Percentiles rank a stretch among this genome's conserved stretches.
Conservation (phyloP, 2,888 invertebrate genomes). For the Pristionchus entomophagus region DNA sequence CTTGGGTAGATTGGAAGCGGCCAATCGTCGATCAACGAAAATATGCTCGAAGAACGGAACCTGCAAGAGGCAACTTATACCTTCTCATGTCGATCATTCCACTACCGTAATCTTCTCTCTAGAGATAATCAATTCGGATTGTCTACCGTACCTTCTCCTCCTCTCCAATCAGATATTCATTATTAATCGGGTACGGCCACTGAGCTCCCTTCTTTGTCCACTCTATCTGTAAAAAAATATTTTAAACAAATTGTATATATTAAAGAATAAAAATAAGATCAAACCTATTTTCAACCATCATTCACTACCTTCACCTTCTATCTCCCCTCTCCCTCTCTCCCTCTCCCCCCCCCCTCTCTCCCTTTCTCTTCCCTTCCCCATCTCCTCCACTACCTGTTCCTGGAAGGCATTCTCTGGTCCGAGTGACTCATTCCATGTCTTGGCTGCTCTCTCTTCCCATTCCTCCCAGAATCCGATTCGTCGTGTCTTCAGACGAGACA, state of each 20-base stretch:
- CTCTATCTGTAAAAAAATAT: constrained; percentile 79
- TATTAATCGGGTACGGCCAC: constrained; percentile 97
- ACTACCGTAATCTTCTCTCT: neutral
- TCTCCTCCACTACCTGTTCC: constrained; percentile 87
- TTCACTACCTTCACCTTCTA: neutral
- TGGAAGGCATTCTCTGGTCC: constrained; percentile 86
- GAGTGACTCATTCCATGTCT: constrained; percentile 63
- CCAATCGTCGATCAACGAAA: constrained; percentile 89
- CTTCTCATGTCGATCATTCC: neutral
- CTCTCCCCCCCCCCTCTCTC: too few relatives aligned
- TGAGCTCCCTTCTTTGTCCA: constrained; percentile 96
- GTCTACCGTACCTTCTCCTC: constrained; percentile 78
- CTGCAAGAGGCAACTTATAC: constrained; percentile 68
- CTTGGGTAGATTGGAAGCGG: constrained; percentile 86
- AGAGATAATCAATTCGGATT: too few relatives aligned
- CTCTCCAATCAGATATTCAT: constrained; percentile 83
- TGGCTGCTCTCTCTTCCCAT: constrained; percentile 62
- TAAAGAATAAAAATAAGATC: too few relatives aligned
- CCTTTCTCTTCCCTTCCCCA: too few relatives aligned
- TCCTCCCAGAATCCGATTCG: constrained; percentile 59
- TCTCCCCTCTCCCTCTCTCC: too few relatives aligned
- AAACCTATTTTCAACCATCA: too few relatives aligned
- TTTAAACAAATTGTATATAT: too few relatives aligned
- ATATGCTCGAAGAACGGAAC: constrained; percentile 92
- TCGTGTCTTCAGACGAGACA: constrained; percentile 45